Evolutionary conservation across 1,140 invertebrate species (phyloP), one percentile per base, ranked within the genome.

Genomic region (Babylonia areolata): DNA sequence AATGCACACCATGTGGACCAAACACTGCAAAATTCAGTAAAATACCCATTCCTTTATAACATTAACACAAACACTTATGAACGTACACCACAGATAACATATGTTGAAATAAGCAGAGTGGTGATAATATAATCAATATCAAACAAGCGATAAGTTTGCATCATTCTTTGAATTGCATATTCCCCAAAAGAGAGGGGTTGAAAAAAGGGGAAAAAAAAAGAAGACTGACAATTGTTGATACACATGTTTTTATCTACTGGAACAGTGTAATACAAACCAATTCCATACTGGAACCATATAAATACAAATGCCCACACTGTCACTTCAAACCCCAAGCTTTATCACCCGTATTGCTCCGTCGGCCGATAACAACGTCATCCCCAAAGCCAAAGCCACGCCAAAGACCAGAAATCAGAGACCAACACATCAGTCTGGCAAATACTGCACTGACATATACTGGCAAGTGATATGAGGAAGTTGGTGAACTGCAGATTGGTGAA

Each of bases 321-420:
- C 20, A 28, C 6, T 64, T 51, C 9, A 51, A 6, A 51, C 46
- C 6, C 20, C 20, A 11, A 51, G 20, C 58, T 5, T 64, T 64
- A 12, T 64, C 12, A 73, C 71, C 71, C 71, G 71, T 73, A 73
- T 73, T 73, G 71, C 71, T 73, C 71, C 71, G 20, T 73, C 31
- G 71, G 71, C 71, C 33, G 6, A 35, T 73, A 73, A 20, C 31
- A 75, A 12, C 58, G 28, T n/a, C 23, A 5, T 64, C 28, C 58
- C 28, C 28, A 23, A 28, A 20, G 6, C 28, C 28, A 23, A 5
- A 23, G 28, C 28, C 28, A 23, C 28, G 6, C 5, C 28, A 64
- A 12, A 64, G 28, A 23, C 20, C 28, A 64, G 6, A 23, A 23
- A 20, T 23, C 12, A 12, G 15, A 23, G 0, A 64, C 15, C 23